Evolutionary conservation across 2,888 invertebrate species (phyloP).

Genomic region (Papilio demoleus): DNA sequence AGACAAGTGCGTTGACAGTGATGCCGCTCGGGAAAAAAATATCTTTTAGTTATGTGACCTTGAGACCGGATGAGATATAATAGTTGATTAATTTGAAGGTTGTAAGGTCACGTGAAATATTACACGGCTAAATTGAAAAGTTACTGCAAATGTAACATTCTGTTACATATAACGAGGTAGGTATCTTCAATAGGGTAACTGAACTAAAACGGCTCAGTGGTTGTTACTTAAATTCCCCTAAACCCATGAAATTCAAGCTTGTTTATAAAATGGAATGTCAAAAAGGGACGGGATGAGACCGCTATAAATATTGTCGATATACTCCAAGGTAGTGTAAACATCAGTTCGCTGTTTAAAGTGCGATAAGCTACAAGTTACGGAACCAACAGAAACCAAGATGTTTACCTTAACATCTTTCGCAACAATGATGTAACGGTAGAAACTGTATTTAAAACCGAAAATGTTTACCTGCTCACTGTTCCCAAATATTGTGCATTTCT

Average conservation of each 20-base stretch:
- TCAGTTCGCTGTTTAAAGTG: background rate
- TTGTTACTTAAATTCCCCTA: background rate
- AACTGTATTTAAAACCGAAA: background rate
- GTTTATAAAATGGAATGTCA: too few species aligned
- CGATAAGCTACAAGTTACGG: background rate
- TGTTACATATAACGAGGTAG: background rate
- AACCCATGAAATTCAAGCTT: too few species aligned
- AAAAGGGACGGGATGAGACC: background rate
- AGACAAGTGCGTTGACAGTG: slow-evolving; percentile 9
- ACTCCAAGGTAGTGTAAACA: background rate
- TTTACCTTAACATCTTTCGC: background rate
- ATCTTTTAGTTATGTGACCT: background rate
- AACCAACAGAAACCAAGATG: background rate
- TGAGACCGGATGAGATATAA: background rate
- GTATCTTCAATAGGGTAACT: background rate
- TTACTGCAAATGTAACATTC: background rate
- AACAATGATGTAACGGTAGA: background rate
- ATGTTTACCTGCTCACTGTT: background rate
- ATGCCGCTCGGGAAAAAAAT: slow-evolving; percentile 4
- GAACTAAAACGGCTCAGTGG: background rate
- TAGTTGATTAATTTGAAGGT: slow-evolving; percentile 5
- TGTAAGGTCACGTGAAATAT: background rate
- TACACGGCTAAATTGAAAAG: background rate
- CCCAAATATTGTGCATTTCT: background rate
- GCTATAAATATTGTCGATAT: background rate